Percentiles rank a stretch among this genome's conserved stretches.
phyloP scores from a whole-genome alignment of 2,113 vertebrate species.

The Nycticebus coucang region DNA sequence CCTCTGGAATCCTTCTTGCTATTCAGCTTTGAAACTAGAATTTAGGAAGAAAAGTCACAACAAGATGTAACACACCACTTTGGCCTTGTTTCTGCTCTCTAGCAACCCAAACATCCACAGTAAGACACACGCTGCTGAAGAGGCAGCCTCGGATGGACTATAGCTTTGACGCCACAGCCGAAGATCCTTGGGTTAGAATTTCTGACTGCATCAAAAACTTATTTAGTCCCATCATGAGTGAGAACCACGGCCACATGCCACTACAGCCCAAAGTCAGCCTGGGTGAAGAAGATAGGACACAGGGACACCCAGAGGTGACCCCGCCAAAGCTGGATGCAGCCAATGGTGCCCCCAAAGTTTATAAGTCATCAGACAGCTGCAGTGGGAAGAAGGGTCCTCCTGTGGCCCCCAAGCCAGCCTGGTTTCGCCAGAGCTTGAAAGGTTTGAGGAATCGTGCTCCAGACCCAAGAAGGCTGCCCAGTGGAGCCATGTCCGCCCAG shows the following conservation, averaged over 20 bases:
- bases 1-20: neutral
- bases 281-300: constrained; percentile 62
- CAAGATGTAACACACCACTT: accelerated
- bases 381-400: constrained; percentile 90
- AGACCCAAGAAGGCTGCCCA: constrained; percentile 68
- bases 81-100: constrained; percentile 52
- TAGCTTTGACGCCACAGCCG: constrained; percentile 78
- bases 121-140: constrained; percentile 86
- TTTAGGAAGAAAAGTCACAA: neutral
- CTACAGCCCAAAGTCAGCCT: constrained; percentile 69
- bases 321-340: constrained; percentile 67
- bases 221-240: constrained; percentile 87
- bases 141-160: constrained; percentile 88
- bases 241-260: constrained; percentile 79
- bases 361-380: constrained; percentile 73
- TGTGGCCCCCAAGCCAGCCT: constrained; percentile 94
- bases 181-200: constrained; percentile 93
- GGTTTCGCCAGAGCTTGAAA: constrained; percentile 93
- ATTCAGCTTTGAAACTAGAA: neutral
- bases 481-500: constrained; percentile 45
- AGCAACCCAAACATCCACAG: constrained; percentile 76
- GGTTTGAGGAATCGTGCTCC: constrained; percentile 83
- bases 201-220: constrained; percentile 89
- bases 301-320: constrained; percentile 35
- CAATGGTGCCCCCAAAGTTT: neutral